Percentiles rank a stretch among this genome's conserved stretches.
These are phyloP conservation scores for Conus betulinus DNA, from an alignment of 1,140 invertebrate genomes.

Conservation along the genomic window DNA sequence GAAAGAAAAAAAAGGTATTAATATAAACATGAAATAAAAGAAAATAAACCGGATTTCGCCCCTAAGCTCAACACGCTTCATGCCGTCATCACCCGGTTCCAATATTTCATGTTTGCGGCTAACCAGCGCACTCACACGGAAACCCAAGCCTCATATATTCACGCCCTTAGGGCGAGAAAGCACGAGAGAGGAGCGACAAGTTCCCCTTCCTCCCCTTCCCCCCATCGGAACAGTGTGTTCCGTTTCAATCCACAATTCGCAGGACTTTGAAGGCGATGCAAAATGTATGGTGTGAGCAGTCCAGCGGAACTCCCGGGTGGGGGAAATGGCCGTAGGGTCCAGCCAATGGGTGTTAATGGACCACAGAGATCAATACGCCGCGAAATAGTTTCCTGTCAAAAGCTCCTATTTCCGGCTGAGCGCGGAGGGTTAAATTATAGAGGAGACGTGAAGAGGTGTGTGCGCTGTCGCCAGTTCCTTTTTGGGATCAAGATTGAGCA, in stretches of 20 bases:
- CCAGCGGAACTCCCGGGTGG: background rate
- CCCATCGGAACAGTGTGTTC: constrained; percentile 3
- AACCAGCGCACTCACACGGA: constrained; percentile 17
- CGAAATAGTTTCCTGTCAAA: constrained; percentile 35
- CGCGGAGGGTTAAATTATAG: constrained; percentile 37
- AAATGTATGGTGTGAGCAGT: constrained; percentile 21
- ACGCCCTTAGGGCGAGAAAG: constrained; percentile 8
- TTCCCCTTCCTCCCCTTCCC: constrained; percentile 2
- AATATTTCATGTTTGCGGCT: background rate
- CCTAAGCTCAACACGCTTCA: background rate
- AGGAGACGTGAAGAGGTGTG: constrained; percentile 23
- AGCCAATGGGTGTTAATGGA: constrained; percentile 27
- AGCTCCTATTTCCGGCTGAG: constrained; percentile 38
- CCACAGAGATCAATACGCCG: constrained; percentile 31
- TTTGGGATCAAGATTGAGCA: background rate
- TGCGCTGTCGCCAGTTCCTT: background rate
- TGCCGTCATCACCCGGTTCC: background rate
- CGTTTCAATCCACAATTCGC: constrained; percentile 20
- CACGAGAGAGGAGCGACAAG: constrained; percentile 20
- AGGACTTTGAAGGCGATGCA: background rate
- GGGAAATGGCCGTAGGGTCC: constrained; percentile 14
- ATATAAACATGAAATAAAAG: background rate
- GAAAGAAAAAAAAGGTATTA: background rate
- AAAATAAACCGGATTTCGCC: background rate
- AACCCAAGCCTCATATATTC: constrained; percentile 35